phyloP scores from a whole-genome alignment of 2,797 vertebrate genomes.

The Hybognathus amarus region DNA sequence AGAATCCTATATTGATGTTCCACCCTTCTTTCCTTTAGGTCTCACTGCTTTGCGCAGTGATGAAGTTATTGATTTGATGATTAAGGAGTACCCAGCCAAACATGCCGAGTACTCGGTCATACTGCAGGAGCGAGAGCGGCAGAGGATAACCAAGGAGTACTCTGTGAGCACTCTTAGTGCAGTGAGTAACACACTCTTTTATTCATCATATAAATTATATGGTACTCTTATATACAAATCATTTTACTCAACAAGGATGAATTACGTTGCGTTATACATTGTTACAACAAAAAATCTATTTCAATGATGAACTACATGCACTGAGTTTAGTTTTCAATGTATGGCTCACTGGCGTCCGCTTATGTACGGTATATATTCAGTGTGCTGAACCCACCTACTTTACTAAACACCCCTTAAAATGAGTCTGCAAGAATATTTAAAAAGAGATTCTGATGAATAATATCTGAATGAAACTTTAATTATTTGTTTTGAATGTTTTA shows the following conservation, averaged over 20 bases:
- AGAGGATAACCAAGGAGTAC: conserved; percentile 97
- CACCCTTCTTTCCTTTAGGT: conserved; percentile 75
- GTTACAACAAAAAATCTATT: neutral
- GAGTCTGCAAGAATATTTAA: neutral
- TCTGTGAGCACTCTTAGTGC: conserved; percentile 82
- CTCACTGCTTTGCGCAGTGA: conserved; percentile 96
- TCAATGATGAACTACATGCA: neutral
- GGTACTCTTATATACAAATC: too few relatives aligned
- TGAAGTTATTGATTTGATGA: conserved; percentile 99
- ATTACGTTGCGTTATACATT: neutral
- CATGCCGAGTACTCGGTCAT: conserved; percentile 97
- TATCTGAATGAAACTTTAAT: too few relatives aligned
- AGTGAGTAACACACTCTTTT: conserved; percentile 55
- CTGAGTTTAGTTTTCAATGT: too few relatives aligned
- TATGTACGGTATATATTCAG: neutral
- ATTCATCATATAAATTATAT: neutral
- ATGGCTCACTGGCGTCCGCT: neutral
- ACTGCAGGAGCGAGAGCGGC: conserved; percentile 94
- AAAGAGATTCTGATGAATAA: neutral
- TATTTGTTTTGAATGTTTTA: too few relatives aligned
- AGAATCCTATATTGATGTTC: neutral
- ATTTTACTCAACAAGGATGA: neutral
- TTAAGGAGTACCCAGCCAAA: conserved; percentile 96
- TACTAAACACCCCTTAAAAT: neutral
- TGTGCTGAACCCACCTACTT: neutral